Evolutionary conservation across 2,797 vertebrate genomes (phyloP).

Genomic region (Bufotes viridis): DNA sequence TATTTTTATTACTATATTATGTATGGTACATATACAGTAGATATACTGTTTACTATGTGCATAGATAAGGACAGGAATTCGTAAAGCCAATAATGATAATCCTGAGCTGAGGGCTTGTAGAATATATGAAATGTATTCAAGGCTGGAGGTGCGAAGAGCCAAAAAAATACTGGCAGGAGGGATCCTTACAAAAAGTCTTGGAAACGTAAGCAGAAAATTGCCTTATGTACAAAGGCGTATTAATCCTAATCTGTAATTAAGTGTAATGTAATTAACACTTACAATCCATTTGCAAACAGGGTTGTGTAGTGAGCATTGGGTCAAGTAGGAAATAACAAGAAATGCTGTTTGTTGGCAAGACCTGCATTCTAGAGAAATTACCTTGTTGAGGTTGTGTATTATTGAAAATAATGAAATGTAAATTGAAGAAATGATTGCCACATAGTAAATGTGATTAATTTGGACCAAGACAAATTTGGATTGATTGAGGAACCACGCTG

Average conservation of each 20-base stretch:
- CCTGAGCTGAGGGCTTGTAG: neutral
- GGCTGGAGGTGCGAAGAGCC: neutral
- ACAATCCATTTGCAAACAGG: neutral
- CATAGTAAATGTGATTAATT: conserved; percentile 28
- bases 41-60: neutral
- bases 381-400: neutral
- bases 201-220: conserved; percentile 31
- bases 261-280: conserved; percentile 31
- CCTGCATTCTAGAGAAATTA: conserved; percentile 15
- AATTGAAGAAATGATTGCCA: conserved; percentile 28
- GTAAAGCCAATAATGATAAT: neutral
- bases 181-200: neutral
- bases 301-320: conserved; percentile 6
- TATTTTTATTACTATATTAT: too few relatives aligned
- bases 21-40: too few relatives aligned
- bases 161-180: conserved; percentile 24
- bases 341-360: conserved; percentile 33
- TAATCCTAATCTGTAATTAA: conserved; percentile 38
- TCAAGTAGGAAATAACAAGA: conserved; percentile 38
- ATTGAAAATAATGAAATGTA: conserved; percentile 17
- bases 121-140: neutral
- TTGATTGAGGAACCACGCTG: conserved; percentile 35
- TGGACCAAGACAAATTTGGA: conserved; percentile 32
- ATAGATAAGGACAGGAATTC: neutral
- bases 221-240: conserved; percentile 6